Evolutionary conservation across 1,140 invertebrate species (phyloP).

Genomic region (Hyles vespertilio): DNA sequence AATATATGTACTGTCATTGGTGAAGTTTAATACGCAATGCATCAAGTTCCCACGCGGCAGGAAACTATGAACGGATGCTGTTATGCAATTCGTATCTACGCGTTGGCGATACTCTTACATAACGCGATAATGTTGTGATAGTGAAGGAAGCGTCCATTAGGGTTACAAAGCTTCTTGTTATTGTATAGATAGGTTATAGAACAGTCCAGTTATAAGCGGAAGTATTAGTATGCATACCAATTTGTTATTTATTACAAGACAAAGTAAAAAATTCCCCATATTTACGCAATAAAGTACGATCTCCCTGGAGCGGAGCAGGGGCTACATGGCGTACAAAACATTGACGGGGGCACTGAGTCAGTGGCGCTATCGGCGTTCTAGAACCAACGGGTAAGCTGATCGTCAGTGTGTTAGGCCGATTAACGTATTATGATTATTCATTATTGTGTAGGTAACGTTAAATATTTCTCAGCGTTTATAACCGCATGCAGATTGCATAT

Average conservation of each 20-base stretch:
- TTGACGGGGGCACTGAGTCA: conserved; percentile 60
- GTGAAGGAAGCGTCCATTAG: neutral
- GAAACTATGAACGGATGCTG: conserved; percentile 6
- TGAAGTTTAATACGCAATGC: neutral
- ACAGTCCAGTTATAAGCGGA: neutral
- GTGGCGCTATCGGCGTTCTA: conserved; percentile 48
- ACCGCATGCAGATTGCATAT: no score
- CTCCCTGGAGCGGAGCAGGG: conserved; percentile 46
- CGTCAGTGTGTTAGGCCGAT: conserved; percentile 28
- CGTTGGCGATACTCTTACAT: neutral
- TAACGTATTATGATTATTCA: neutral
- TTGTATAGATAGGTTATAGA: neutral
- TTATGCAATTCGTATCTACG: conserved; percentile 5
- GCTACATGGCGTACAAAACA: conserved; percentile 70
- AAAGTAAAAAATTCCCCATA: conserved; percentile 46
- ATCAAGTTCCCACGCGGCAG: neutral
- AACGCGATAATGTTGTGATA: neutral
- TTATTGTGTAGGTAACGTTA: no score
- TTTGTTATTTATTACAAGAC: conserved; percentile 9
- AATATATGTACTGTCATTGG: no score
- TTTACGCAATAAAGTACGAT: conserved; percentile 72
- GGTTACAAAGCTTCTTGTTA: conserved; percentile 1
- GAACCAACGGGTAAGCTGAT: conserved; percentile 42
- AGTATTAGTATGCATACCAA: no score
- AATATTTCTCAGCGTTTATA: no score